Conservation (phyloP, 2,888 invertebrate genomes). For the Sinotaia quadrata region DNA sequence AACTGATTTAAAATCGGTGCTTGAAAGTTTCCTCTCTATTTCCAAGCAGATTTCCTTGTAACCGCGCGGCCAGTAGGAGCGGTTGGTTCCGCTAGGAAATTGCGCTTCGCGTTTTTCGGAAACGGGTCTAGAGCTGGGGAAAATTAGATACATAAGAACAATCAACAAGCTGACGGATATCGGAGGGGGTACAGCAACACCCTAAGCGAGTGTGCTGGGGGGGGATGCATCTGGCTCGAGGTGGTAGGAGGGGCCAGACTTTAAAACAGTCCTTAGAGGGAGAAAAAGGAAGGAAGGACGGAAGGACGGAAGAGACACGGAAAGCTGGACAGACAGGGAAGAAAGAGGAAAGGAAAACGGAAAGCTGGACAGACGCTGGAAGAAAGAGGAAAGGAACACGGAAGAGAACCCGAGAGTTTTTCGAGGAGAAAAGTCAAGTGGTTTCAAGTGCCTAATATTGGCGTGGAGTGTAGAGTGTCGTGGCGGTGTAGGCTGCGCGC, state of each 20-base stretch:
- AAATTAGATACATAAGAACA: constrained; percentile 55
- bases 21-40: constrained; percentile 60
- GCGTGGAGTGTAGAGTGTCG: neutral
- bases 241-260: neutral
- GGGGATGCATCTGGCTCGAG: neutral
- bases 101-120: constrained; percentile 57
- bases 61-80: constrained; percentile 46
- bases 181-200: neutral
- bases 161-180: constrained; percentile 14
- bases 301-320: constrained; percentile 18
- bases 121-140: constrained; percentile 48
- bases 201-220: neutral
- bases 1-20: constrained; percentile 64
- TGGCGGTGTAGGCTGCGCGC: neutral
- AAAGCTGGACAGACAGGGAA: neutral
- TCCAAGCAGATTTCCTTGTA: constrained; percentile 50
- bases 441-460: constrained; percentile 3
- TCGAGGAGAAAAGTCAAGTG: neutral
- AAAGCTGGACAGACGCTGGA: neutral
- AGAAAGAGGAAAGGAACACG: constrained; percentile 8
- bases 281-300: neutral
- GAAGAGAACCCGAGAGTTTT: neutral
- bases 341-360: neutral
- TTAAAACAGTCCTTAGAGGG: constrained; percentile 3
- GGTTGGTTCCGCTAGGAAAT: constrained; percentile 60